Conservation (phyloP, 2,797 vertebrate species). For the Thaleichthys pacificus region DNA sequence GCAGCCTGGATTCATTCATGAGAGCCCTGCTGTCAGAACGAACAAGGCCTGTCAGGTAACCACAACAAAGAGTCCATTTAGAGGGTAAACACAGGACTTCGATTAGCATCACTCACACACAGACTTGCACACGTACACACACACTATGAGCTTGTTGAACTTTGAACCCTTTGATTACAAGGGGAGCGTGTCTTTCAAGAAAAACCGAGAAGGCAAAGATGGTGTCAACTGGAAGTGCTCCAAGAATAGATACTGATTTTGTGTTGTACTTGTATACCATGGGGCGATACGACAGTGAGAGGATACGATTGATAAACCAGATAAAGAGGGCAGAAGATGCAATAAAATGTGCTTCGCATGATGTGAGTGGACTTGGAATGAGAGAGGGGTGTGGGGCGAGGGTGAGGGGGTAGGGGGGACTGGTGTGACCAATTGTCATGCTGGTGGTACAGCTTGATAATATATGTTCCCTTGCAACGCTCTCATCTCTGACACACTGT, state of each 20-base stretch:
- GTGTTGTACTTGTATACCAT: too few species aligned
- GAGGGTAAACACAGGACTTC: constrained; percentile 4
- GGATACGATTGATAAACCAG: too few species aligned
- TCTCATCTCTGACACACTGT: constrained; percentile 28
- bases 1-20: background rate
- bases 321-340: background rate
- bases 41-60: constrained; percentile 35
- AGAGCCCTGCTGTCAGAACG: background rate
- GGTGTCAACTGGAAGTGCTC: too few species aligned
- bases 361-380: too few species aligned
- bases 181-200: too few species aligned
- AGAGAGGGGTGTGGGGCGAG: background rate
- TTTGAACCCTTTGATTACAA: too few species aligned
- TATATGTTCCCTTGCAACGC: constrained; percentile 8
- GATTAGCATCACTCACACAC: constrained; percentile 14
- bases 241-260: too few species aligned
- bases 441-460: constrained; percentile 14
- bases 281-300: too few species aligned
- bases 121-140: constrained; percentile 3
- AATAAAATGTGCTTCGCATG: too few species aligned
- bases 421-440: constrained; percentile 21
- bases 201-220: too few species aligned
- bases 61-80: constrained; percentile 48
- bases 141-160: background rate
- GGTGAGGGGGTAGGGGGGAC: background rate